phyloP scores from a whole-genome alignment of 2,888 invertebrate species.

The Ethmia dodecea region DNA sequence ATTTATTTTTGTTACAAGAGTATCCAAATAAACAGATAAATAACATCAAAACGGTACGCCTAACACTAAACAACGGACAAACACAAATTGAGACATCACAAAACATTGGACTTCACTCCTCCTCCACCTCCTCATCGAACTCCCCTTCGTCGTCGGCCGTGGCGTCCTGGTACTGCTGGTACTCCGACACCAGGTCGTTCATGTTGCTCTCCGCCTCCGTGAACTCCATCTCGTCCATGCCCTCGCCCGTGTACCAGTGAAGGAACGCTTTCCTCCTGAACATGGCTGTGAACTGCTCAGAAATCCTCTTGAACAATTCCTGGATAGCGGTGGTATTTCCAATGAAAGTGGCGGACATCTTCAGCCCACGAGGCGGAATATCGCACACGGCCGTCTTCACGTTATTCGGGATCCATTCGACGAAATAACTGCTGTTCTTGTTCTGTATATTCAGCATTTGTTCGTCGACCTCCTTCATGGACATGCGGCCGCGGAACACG shows the following conservation, averaged over 20 bases:
- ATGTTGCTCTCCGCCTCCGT: slow-evolving; percentile 97
- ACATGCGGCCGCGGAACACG: slow-evolving; percentile 93
- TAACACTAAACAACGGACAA: slow-evolving; percentile 36
- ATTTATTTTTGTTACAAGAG: too few relatives aligned
- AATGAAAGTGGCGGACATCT: slow-evolving; percentile 93
- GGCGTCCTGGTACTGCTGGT: slow-evolving; percentile 95
- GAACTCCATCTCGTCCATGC: slow-evolving; percentile 98
- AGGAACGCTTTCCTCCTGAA: slow-evolving; percentile 96
- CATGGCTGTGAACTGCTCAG: slow-evolving; percentile 93
- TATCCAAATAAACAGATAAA: too few relatives aligned
- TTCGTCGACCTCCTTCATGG: slow-evolving; percentile 94
- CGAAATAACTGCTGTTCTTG: slow-evolving; percentile 87
- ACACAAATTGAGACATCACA: slow-evolving; percentile 19
- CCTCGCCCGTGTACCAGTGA: slow-evolving; percentile 98
- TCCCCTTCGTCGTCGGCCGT: slow-evolving; percentile 91
- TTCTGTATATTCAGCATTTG: slow-evolving; percentile 88
- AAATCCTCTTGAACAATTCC: slow-evolving; percentile 90
- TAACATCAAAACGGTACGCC: slow-evolving; percentile 37
- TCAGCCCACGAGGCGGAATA: slow-evolving; percentile 84
- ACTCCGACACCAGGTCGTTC: slow-evolving; percentile 93
- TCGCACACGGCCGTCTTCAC: slow-evolving; percentile 89
- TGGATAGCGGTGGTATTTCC: slow-evolving; percentile 92
- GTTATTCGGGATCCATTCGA: slow-evolving; percentile 90
- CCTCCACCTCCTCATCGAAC: slow-evolving; percentile 85
- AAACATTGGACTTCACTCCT: slow-evolving; percentile 50